Evolutionary conservation across 2,797 vertebrate species (phyloP).

Genomic region (Astyanax mexicanus): DNA sequence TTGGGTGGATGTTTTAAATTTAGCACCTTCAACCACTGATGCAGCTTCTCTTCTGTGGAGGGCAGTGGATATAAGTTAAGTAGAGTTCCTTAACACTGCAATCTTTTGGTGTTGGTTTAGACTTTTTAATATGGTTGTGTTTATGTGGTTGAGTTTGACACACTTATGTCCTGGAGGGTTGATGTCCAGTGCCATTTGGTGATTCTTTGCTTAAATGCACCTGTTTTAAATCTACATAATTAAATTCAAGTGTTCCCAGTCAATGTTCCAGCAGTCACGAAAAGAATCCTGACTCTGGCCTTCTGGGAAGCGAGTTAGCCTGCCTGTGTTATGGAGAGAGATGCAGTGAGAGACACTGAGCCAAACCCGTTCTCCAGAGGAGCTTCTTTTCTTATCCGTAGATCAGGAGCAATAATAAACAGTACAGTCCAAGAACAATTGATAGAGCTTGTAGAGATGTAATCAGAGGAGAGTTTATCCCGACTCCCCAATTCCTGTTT

Average conservation of each 20-base stretch:
- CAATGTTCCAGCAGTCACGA: background rate
- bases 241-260: background rate
- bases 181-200: background rate
- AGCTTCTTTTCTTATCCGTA: slow-evolving; percentile 43
- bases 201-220: background rate
- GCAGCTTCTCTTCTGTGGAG: no score
- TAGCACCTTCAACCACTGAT: no score
- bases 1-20: no score
- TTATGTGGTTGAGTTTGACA: no score
- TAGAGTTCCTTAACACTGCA: no score
- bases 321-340: background rate
- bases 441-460: slow-evolving; percentile 25
- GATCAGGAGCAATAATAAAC: slow-evolving; percentile 47
- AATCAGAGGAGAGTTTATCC: slow-evolving; percentile 33
- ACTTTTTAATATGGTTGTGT: no score
- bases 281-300: background rate
- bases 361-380: slow-evolving; percentile 26
- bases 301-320: background rate
- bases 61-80: no score
- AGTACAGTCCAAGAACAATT: slow-evolving; percentile 40
- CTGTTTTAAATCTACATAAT: no score
- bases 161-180: background rate
- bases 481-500: slow-evolving; percentile 31
- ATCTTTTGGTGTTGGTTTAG: no score
- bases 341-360: background rate